phyloP scores from a whole-genome alignment of 1,140 invertebrate species.

The Diabrotica virgifera region DNA sequence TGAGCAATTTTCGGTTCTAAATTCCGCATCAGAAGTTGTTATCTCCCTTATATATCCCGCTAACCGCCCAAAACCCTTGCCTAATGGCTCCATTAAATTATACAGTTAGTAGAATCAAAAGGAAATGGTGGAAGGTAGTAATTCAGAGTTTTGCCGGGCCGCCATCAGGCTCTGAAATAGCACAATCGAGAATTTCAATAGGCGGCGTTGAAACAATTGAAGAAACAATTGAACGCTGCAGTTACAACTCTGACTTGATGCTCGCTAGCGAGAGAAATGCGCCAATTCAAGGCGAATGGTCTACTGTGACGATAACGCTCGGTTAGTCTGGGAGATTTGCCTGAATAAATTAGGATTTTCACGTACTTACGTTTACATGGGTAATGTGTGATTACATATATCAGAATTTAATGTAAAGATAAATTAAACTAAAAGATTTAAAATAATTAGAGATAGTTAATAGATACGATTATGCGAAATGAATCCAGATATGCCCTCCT shows the following conservation, averaged over 20 bases:
- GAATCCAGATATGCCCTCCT: too few species aligned
- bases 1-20: constrained; percentile 15
- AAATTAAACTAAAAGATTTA: too few species aligned
- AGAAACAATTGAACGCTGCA: constrained; percentile 27
- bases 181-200: constrained; percentile 32
- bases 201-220: constrained; percentile 29
- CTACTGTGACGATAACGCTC: background rate
- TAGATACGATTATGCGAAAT: too few species aligned
- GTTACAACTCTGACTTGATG: constrained; percentile 21
- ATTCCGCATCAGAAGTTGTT: constrained; percentile 17
- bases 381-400: too few species aligned
- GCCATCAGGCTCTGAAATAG: constrained; percentile 28
- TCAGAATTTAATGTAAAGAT: too few species aligned
- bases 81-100: constrained; percentile 27
- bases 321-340: background rate
- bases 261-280: constrained; percentile 8
- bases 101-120: constrained; percentile 25
- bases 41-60: constrained; percentile 8
- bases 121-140: constrained; percentile 28
- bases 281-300: constrained; percentile 6
- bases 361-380: background rate
- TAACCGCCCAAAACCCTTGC: constrained; percentile 6
- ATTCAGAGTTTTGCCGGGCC: constrained; percentile 22
- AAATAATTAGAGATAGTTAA: too few species aligned
- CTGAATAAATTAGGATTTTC: background rate